A percentile compares a stretch with the other conserved stretches of the same genome.
Conservation (phyloP, 2,797 vertebrate species). For the Ciconia nigra region DNA sequence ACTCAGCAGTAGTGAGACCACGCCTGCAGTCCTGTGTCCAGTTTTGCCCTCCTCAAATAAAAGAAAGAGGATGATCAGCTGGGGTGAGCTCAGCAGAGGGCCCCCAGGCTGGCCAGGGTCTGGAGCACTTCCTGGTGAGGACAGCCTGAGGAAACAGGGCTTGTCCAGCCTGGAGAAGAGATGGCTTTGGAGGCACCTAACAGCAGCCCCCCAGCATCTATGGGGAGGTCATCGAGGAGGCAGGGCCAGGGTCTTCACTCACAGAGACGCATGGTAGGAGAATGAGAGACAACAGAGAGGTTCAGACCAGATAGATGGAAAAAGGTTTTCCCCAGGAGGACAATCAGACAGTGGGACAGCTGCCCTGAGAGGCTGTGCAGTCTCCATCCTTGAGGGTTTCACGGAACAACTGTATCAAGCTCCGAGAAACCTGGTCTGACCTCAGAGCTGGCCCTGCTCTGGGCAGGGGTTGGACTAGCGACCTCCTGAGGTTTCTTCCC, state of each 20-base stretch:
- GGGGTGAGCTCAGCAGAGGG: neutral
- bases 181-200: neutral
- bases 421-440: neutral
- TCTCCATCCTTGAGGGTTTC: neutral
- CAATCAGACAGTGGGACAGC: neutral
- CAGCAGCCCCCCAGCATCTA: neutral
- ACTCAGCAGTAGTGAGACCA: neutral
- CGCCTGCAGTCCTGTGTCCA: neutral
- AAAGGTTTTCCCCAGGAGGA: neutral
- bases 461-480: neutral
- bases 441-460: neutral
- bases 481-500: neutral
- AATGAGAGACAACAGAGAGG: neutral
- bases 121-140: neutral
- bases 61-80: neutral
- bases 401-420: neutral
- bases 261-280: neutral
- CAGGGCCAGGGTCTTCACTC: neutral
- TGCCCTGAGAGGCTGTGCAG: neutral
- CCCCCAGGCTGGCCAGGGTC: rapidly evolving
- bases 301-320: neutral
- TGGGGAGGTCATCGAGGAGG: neutral
- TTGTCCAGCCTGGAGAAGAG: neutral
- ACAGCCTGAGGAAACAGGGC: neutral
- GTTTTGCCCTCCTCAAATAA: neutral